These are phyloP conservation scores for Julus scandinavius DNA, from an alignment of 2,888 invertebrate genomes.

Conservation along the genomic window DNA sequence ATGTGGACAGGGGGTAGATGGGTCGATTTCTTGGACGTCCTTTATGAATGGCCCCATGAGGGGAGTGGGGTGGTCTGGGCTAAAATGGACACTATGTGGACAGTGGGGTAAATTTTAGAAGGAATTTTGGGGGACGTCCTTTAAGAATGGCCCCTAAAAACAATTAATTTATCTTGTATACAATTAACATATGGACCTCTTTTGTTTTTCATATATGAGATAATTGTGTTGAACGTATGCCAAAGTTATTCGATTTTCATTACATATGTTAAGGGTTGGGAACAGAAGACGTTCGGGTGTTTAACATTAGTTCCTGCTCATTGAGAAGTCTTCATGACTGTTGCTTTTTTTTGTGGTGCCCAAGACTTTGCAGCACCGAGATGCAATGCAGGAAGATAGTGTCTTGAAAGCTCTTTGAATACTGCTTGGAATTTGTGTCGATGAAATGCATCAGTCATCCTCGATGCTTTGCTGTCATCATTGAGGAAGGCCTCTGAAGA, in stretches of 20 bases:
- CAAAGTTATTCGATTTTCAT: not conserved
- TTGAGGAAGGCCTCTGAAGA: constrained; percentile 17
- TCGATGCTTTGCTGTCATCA: not conserved
- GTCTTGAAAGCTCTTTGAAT: not conserved
- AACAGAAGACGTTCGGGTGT: not conserved
- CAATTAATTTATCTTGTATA: too few species aligned
- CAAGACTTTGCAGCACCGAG: not conserved
- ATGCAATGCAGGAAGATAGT: not conserved
- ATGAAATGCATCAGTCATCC: constrained; percentile 39
- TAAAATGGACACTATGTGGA: too few species aligned
- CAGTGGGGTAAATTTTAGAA: too few species aligned
- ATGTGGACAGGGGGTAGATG: too few species aligned
- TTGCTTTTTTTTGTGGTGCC: not conserved
- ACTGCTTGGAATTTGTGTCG: constrained; percentile 24
- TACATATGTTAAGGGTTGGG: not conserved
- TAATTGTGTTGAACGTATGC: not conserved
- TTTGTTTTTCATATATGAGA: not conserved
- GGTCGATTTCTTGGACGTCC: too few species aligned
- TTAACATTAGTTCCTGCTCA: constrained; percentile 19
- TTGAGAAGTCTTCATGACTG: not conserved
- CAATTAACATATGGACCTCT: too few species aligned
- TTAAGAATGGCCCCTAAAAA: too few species aligned
- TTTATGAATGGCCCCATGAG: too few species aligned
- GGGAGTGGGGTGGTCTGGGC: too few species aligned
- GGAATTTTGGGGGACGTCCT: too few species aligned